Evolutionary conservation across 2,797 vertebrate species (phyloP).

Genomic region (Todus mexicanus): DNA sequence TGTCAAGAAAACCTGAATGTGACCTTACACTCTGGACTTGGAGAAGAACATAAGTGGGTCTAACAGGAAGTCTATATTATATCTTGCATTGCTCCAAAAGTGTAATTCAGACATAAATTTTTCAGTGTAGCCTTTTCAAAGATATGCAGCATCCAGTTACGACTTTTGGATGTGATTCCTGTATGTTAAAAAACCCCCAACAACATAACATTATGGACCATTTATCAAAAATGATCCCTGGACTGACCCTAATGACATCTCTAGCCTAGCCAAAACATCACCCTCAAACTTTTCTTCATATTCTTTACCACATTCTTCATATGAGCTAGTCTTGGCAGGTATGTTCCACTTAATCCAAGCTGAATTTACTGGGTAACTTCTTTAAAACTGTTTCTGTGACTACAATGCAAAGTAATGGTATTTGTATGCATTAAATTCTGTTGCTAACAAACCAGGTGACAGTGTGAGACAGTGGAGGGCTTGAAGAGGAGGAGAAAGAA

Average conservation of each 20-base stretch:
- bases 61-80: background rate
- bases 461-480: background rate
- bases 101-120: background rate
- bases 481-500: background rate
- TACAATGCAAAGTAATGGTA: background rate
- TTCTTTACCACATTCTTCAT: background rate
- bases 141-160: background rate
- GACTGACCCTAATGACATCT: background rate
- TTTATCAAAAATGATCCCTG: background rate
- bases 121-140: background rate
- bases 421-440: background rate
- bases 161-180: background rate
- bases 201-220: background rate
- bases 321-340: background rate
- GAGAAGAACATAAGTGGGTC: rapidly evolving
- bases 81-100: background rate
- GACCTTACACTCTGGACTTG: background rate
- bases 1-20: background rate
- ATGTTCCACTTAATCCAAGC: background rate
- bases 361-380: background rate
- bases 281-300: background rate
- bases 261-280: background rate
- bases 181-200: background rate
- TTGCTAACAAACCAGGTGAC: background rate
- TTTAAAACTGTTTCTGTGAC: background rate